Conservation (phyloP, 2,797 vertebrate genomes). For the Arrhamphus sclerolepis region DNA sequence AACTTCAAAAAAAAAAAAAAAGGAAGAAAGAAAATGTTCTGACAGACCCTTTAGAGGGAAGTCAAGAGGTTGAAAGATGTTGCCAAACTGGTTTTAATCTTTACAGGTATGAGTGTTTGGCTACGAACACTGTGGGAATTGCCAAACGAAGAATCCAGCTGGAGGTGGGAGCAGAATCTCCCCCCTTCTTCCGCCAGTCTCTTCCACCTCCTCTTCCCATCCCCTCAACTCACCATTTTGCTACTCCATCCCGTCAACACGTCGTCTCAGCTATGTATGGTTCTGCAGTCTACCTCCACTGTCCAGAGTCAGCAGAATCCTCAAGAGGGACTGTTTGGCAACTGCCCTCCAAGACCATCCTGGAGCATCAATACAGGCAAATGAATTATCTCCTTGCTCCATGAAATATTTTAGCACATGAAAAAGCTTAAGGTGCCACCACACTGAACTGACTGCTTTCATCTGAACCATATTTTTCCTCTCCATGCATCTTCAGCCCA, state of each 20-base stretch:
- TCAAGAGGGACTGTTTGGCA: slow-evolving; percentile 80
- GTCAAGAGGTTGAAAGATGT: not conserved
- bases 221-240: slow-evolving; percentile 39
- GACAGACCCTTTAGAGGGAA: too few relatives aligned
- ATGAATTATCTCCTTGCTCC: slow-evolving; percentile 2
- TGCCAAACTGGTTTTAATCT: slow-evolving; percentile 9
- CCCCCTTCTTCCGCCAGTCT: slow-evolving; percentile 42
- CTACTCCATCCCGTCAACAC: slow-evolving; percentile 70
- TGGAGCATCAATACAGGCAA: slow-evolving; percentile 82
- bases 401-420: not conserved
- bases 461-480: slow-evolving; percentile 24
- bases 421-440: slow-evolving; percentile 1
- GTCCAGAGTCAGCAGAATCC: slow-evolving; percentile 77
- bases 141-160: slow-evolving; percentile 75
- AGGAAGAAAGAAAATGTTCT: too few relatives aligned
- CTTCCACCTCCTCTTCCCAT: slow-evolving; percentile 43
- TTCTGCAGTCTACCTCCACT: slow-evolving; percentile 83
- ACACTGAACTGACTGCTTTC: slow-evolving; percentile 24
- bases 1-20: not conserved
- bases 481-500: slow-evolving; percentile 64
- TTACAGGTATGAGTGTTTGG: slow-evolving; percentile 79
- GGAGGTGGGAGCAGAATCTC: slow-evolving; percentile 67
- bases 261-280: slow-evolving; percentile 80
- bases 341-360: slow-evolving; percentile 77
- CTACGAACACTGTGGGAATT: slow-evolving; percentile 77